A percentile compares a stretch with the other conserved stretches of the same genome.
Evolutionary conservation across 2,113 vertebrate species (phyloP).

Genomic region (Tragelaphus imberbis): DNA sequence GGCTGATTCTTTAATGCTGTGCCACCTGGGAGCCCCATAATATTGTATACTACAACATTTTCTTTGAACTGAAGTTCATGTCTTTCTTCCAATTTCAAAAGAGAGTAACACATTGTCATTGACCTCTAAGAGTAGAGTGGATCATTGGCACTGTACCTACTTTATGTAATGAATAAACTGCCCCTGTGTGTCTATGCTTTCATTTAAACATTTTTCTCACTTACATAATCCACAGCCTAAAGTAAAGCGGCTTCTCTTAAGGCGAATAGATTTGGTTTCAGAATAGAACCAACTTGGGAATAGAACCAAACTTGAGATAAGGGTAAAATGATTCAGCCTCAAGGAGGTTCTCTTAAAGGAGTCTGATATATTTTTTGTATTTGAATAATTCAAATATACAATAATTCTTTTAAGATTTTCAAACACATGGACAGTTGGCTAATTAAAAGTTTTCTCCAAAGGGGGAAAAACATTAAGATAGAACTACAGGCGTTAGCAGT

Average conservation of each 20-base stretch:
- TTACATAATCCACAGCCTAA: not conserved
- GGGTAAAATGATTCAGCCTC: not conserved
- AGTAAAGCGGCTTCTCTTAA: not conserved
- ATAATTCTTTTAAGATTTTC: not conserved
- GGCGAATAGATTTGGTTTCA: not conserved
- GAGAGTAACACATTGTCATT: not conserved
- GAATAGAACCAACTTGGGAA: not conserved
- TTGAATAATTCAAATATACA: not conserved
- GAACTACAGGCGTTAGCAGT: not conserved
- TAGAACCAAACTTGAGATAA: not conserved
- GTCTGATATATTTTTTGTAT: not conserved
- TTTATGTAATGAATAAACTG: not conserved
- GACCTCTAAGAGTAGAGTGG: not conserved
- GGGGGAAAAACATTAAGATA: not conserved
- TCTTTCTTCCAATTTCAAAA: slow-evolving; percentile 18
- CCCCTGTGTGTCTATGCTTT: not conserved
- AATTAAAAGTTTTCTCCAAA: not conserved
- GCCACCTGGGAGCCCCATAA: not conserved
- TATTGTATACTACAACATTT: not conserved
- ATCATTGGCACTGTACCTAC: not conserved
- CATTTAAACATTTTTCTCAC: not conserved
- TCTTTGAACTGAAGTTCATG: not conserved
- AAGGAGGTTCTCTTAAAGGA: not conserved
- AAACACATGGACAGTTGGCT: not conserved
- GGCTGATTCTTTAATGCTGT: not conserved